Evolutionary conservation across 1,140 invertebrate genomes (phyloP).

Genomic region (Idris sp.): DNA sequence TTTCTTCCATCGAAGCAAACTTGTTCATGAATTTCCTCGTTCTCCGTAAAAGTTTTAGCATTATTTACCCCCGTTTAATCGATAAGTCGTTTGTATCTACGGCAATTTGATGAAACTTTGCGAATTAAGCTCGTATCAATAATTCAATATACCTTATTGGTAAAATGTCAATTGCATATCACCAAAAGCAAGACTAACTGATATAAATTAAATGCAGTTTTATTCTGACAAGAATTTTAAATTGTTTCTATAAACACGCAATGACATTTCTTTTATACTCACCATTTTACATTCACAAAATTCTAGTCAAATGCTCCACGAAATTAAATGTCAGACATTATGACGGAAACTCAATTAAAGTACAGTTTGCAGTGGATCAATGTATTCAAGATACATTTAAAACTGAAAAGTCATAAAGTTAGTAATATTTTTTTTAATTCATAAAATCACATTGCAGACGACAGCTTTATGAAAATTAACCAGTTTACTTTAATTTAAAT

Average conservation of each 20-base stretch:
- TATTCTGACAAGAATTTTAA: conserved; percentile 41
- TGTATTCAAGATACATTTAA: conserved; percentile 25
- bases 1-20: conserved; percentile 17
- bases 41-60: conserved; percentile 53
- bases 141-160: conserved; percentile 45
- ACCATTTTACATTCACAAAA: conserved; percentile 24
- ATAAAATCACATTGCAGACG: not conserved
- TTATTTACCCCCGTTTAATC: conserved; percentile 57
- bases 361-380: conserved; percentile 29
- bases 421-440: not conserved
- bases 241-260: conserved; percentile 37
- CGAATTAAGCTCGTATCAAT: conserved; percentile 56
- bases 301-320: conserved; percentile 37
- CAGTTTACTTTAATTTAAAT: not conserved
- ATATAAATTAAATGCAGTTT: conserved; percentile 37
- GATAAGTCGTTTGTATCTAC: conserved; percentile 38
- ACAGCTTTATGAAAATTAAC: not conserved
- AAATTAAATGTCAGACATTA: conserved; percentile 56
- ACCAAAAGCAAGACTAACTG: conserved; percentile 7
- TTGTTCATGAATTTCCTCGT: conserved; percentile 19
- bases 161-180: conserved; percentile 48
- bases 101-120: conserved; percentile 64
- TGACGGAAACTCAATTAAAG: conserved; percentile 46
- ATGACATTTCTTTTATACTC: conserved; percentile 36
- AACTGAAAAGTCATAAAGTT: conserved; percentile 8